Conservation (phyloP, 2,113 vertebrate genomes). For the Heptranchias perlo region DNA sequence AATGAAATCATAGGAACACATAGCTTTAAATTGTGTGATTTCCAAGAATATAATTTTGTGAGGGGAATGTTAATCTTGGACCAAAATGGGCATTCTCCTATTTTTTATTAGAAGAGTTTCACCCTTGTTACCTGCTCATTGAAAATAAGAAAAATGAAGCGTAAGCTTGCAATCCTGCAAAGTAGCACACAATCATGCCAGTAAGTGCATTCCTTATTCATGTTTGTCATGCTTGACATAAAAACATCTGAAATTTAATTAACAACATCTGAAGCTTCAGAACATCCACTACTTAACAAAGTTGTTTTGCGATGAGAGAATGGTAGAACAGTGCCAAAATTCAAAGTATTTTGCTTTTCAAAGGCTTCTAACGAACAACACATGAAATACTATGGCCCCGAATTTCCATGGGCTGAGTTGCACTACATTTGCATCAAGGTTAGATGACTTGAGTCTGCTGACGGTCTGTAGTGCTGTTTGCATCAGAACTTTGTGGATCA, state of each 20-base stretch:
- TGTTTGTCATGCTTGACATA: background rate
- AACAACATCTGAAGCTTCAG: background rate
- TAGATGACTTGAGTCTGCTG: background rate
- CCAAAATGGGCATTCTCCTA: background rate
- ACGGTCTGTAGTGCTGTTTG: background rate
- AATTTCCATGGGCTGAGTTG: background rate
- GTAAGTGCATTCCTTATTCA: background rate
- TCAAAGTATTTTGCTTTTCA: background rate
- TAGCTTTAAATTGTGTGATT: background rate
- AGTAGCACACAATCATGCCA: background rate
- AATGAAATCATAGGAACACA: background rate
- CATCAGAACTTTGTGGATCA: background rate
- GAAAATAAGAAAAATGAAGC: background rate
- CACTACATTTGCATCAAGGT: background rate
- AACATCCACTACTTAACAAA: background rate
- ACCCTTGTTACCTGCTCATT: background rate
- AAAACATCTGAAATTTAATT: background rate
- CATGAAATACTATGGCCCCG: background rate
- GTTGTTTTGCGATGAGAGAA: background rate
- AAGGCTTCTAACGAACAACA: background rate
- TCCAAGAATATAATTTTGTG: background rate
- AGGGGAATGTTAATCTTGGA: background rate
- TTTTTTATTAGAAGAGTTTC: background rate
- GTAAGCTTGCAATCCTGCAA: background rate
- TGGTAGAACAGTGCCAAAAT: background rate